These are phyloP conservation scores for Megastigmus dorsalis DNA, from an alignment of 2,888 invertebrate genomes.

Conservation along the genomic window DNA sequence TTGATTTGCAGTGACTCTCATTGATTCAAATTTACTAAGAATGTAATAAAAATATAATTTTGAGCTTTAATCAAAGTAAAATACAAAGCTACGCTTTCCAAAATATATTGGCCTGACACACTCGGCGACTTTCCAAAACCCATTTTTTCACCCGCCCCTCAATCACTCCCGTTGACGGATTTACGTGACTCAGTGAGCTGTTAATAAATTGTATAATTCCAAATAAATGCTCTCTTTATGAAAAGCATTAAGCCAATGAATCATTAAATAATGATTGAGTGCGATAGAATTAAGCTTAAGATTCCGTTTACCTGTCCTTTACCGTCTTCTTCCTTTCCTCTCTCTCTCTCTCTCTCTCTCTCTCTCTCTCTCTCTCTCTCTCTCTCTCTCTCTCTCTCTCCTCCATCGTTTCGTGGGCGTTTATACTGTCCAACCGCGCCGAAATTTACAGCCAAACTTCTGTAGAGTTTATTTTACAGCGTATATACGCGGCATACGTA, in stretches of 20 bases:
- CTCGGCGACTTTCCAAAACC: no score
- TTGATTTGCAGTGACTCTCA: no score
- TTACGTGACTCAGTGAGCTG: conserved; percentile 26
- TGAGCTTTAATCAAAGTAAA: no score
- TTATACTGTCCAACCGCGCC: conserved; percentile 61
- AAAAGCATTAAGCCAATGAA: conserved; percentile 45
- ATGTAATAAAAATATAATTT: no score
- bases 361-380: no score
- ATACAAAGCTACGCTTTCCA: no score
- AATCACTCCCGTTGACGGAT: conserved; percentile 35
- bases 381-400: no score
- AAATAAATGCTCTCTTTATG: conserved; percentile 51
- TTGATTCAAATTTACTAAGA: no score
- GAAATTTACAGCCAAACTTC: conserved; percentile 68
- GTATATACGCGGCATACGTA: conserved; percentile 2
- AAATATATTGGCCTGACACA: no score
- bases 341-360: no score
- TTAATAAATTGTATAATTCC: conserved; percentile 47
- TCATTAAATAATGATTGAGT: conserved; percentile 54
- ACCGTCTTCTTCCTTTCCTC: no score
- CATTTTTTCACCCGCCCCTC: no score
- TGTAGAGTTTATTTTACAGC: conserved; percentile 65
- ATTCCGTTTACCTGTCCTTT: conserved; percentile 42
- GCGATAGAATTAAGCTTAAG: conserved; percentile 51
- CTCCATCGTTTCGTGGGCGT: conserved; percentile 58